Conservation (phyloP, 2,113 vertebrate genomes). For the Neolamprologus toae region DNA sequence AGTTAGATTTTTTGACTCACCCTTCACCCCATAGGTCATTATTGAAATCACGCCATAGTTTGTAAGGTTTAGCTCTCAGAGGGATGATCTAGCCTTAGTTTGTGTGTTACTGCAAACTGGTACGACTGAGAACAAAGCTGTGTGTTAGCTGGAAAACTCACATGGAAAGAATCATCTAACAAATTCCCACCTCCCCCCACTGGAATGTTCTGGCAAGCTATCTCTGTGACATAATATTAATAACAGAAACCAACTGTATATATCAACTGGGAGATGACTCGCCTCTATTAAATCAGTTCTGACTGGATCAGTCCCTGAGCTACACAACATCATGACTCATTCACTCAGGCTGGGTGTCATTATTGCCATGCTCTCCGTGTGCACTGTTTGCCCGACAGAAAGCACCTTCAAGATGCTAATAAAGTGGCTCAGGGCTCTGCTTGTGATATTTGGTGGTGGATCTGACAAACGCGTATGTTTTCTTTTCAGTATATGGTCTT, state of each 20-base stretch:
- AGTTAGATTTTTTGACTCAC: neutral
- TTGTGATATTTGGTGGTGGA: neutral
- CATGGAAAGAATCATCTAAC: slow-evolving; percentile 38
- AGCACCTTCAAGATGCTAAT: slow-evolving; percentile 1
- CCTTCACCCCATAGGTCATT: neutral
- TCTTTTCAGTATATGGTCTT: neutral
- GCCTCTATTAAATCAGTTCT: slow-evolving; percentile 19
- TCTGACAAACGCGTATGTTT: neutral
- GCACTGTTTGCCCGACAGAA: neutral
- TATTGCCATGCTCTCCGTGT: neutral
- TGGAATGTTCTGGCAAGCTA: neutral
- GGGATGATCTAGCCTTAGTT: neutral
- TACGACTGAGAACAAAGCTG: neutral
- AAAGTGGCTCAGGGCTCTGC: neutral
- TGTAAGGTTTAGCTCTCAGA: neutral
- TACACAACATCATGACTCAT: slow-evolving; percentile 27
- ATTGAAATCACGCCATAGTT: neutral
- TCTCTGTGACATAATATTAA: slow-evolving; percentile 50
- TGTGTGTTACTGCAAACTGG: neutral
- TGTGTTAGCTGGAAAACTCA: slow-evolving; percentile 17
- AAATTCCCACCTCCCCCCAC: neutral
- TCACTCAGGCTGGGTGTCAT: neutral
- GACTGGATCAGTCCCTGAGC: slow-evolving; percentile 19
- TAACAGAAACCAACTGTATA: slow-evolving; percentile 21
- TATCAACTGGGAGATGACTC: slow-evolving; percentile 34